A percentile compares a stretch with the other conserved stretches of the same genome.
These are phyloP conservation scores for Falco biarmicus DNA, from an alignment of 2,797 vertebrate species.

Conservation along the genomic window DNA sequence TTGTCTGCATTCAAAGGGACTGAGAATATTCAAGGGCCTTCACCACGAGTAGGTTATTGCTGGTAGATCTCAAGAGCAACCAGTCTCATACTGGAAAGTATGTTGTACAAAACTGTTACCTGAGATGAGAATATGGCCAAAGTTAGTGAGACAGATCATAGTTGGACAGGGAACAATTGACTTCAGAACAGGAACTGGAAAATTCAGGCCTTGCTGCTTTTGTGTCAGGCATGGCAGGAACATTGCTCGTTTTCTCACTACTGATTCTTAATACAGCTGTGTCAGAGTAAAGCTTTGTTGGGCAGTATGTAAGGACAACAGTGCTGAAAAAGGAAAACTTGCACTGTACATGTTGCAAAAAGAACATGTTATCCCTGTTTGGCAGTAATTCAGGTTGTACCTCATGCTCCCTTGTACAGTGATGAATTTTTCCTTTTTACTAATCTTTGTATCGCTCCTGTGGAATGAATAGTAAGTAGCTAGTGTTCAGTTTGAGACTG, in stretches of 20 bases:
- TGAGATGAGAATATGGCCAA: background rate
- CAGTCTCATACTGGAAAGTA: background rate
- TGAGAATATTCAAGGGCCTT: background rate
- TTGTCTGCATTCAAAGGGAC: background rate
- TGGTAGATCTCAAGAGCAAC: background rate
- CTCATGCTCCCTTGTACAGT: rapidly evolving
- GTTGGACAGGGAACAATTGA: background rate
- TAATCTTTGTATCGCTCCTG: background rate
- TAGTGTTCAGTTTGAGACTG: background rate
- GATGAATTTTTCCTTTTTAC: background rate
- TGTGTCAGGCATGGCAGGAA: background rate
- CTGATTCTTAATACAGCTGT: background rate
- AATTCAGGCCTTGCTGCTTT: background rate
- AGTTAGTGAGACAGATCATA: background rate
- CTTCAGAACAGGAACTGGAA: background rate
- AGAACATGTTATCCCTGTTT: background rate
- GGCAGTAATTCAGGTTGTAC: background rate
- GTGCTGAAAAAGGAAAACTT: background rate
- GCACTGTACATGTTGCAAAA: background rate
- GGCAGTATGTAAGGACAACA: background rate
- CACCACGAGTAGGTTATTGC: background rate
- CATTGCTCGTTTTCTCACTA: background rate
- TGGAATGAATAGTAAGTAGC: background rate
- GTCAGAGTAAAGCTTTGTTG: background rate
- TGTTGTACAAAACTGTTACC: background rate